These are phyloP conservation scores for Zophobas atratus DNA, from an alignment of 1,140 invertebrate species.

Conservation along the genomic window DNA sequence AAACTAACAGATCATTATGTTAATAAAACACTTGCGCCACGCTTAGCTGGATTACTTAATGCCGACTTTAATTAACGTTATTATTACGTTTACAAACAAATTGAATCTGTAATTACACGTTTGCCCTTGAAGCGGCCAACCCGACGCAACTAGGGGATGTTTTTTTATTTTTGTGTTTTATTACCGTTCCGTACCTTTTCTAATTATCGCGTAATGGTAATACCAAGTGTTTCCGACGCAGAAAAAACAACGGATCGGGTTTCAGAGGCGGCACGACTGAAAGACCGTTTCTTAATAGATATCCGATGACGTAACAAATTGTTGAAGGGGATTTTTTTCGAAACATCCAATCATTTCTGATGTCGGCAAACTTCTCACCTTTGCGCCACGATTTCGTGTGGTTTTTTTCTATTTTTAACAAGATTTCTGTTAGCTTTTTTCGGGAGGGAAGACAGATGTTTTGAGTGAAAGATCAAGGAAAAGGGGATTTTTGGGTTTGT, in stretches of 20 bases:
- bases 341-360: slow-evolving; percentile 29
- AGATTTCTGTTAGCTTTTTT: slow-evolving; percentile 22
- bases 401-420: slow-evolving; percentile 26
- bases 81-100: slow-evolving; percentile 18
- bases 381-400: slow-evolving; percentile 3
- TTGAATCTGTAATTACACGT: slow-evolving; percentile 37
- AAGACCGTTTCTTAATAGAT: slow-evolving; percentile 52
- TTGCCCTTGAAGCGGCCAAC: slow-evolving; percentile 14
- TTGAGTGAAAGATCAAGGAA: background rate
- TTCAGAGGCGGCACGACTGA: slow-evolving; percentile 49
- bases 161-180: slow-evolving; percentile 26
- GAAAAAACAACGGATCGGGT: slow-evolving; percentile 52
- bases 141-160: slow-evolving; percentile 29
- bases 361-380: slow-evolving; percentile 44
- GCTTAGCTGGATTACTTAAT: slow-evolving; percentile 28
- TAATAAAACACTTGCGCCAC: slow-evolving; percentile 26
- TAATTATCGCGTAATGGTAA: slow-evolving; percentile 46
- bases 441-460: background rate
- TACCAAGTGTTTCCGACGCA: slow-evolving; percentile 1
- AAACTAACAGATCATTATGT: slow-evolving; percentile 39
- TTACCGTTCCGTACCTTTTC: slow-evolving; percentile 26
- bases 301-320: slow-evolving; percentile 57
- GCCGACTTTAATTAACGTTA: slow-evolving; percentile 26
- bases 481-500: background rate
- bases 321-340: slow-evolving; percentile 43